A percentile compares a stretch with the other conserved stretches of the same genome.
Conservation (phyloP, 2,797 vertebrate genomes). For the Zenarchopterus dispar region DNA sequence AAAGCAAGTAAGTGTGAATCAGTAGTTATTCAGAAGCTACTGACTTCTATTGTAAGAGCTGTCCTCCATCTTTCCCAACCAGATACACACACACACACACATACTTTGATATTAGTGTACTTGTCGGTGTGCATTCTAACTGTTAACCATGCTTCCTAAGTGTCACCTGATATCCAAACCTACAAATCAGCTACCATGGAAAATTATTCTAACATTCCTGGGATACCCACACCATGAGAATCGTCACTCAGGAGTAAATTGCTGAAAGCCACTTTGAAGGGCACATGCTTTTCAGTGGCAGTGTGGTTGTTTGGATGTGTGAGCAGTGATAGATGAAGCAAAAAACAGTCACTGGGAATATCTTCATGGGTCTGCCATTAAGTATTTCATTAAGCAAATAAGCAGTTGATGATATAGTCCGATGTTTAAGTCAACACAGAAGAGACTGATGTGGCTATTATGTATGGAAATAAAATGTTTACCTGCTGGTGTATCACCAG, state of each 20-base stretch:
- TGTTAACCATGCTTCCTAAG: slow-evolving; percentile 15
- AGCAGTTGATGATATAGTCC: background rate
- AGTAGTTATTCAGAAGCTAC: slow-evolving; percentile 28
- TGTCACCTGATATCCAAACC: slow-evolving; percentile 45
- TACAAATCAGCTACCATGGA: slow-evolving; percentile 54
- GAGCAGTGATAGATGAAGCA: background rate
- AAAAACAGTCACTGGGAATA: background rate
- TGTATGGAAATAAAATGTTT: slow-evolving; percentile 5
- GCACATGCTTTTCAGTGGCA: slow-evolving; percentile 21
- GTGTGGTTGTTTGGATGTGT: slow-evolving; percentile 16
- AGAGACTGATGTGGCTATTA: background rate
- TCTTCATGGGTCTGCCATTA: background rate
- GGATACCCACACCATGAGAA: slow-evolving; percentile 70
- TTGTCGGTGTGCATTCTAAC: slow-evolving; percentile 10
- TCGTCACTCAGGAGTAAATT: slow-evolving; percentile 42
- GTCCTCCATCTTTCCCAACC: slow-evolving; percentile 12
- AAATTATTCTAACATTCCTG: slow-evolving; percentile 71
- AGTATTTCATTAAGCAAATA: background rate
- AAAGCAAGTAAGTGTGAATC: slow-evolving; percentile 35
- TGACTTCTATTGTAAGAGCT: slow-evolving; percentile 24
- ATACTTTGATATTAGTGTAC: slow-evolving; percentile 4
- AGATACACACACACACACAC: background rate
- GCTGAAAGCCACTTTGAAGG: slow-evolving; percentile 29
- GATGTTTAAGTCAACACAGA: background rate
- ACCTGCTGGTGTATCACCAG: background rate